Base-by-base conservation (phyloP, 2,113 vertebrate genomes). In the Callithrix jacchus region DNA sequence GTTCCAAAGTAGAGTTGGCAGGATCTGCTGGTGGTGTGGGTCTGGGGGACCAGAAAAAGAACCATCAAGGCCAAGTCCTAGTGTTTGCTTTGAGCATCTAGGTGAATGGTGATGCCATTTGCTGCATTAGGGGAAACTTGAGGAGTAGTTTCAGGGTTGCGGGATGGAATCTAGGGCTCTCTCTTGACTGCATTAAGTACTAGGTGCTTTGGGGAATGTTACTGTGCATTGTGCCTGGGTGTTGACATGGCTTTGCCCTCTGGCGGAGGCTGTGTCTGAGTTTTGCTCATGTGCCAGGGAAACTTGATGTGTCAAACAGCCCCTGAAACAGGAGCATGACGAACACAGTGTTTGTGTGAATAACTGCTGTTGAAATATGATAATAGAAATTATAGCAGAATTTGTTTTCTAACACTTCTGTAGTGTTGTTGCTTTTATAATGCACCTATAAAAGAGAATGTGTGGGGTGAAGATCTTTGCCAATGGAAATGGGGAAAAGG, bases 391-490 rank as follows among this genome's bases (percentile, higher is more conserved):
- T 70, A 56, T 11, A 82, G 27, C 71, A 56, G 20, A 93, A 17
- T 73, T 82, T 77, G 32, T 94, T 73, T 70, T 56, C 49, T 77
- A 83, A 74, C 61, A 64, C 32, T 25, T 90, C 27, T 74, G 9
- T 61, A 52, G 64, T 45, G 7, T 94, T 45, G 1, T 47, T 96
- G 40, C 32, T 82, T 96, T 96, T 71, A 23, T 95, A 71, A 81
- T 87, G 12, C 17, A n/a, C 86, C 2, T 66, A 10, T 73, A 42
- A 89, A 92, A 81, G 21, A 58, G 35, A 10, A 30, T 45, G 10
- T 45, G 1, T 70, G 35, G 32, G 18, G 18, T 77, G 79, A 84
- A 73, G 81, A 54, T 85, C 80, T 11, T 90, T 56, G 45, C 32
- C 35, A 58, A 0, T 58, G 64, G 70, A 66, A 91, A 64, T 16